A percentile compares a stretch with the other conserved stretches of the same genome.
phyloP scores from a whole-genome alignment of 2,797 vertebrate genomes.

The Sebastes trivittatus region DNA sequence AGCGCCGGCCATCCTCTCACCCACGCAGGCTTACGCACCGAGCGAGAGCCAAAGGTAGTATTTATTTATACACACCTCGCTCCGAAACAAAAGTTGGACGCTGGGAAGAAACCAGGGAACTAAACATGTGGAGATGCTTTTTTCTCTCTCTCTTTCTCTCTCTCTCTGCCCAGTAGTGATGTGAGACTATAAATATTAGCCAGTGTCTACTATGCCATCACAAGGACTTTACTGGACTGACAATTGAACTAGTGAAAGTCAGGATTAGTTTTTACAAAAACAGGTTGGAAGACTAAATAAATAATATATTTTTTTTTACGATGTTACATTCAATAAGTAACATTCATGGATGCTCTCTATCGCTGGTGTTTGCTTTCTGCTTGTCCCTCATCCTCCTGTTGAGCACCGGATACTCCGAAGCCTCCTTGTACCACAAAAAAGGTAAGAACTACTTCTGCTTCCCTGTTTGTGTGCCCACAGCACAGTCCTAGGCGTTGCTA shows the following conservation, averaged over 20 bases:
- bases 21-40: slow-evolving; percentile 16
- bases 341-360: slow-evolving; percentile 1
- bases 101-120: slow-evolving; percentile 34
- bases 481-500: neutral
- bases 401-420: slow-evolving; percentile 50
- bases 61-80: slow-evolving; percentile 48
- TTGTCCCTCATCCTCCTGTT: slow-evolving; percentile 45
- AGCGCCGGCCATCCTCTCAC: slow-evolving; percentile 9
- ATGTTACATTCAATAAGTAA: slow-evolving; percentile 38
- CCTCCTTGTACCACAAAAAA: slow-evolving; percentile 67
- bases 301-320: neutral
- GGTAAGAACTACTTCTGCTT: slow-evolving; percentile 51
- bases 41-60: slow-evolving; percentile 48
- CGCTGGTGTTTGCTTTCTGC: slow-evolving; percentile 17
- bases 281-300: neutral
- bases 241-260: neutral
- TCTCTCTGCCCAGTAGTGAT: slow-evolving; percentile 4
- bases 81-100: slow-evolving; percentile 54
- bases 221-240: slow-evolving; percentile 17
- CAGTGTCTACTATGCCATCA: slow-evolving; percentile 20
- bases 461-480: neutral
- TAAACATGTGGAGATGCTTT: slow-evolving; percentile 31
- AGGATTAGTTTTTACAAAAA: neutral
- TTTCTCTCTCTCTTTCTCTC: neutral
- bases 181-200: slow-evolving; percentile 70